phyloP scores from a whole-genome alignment of 1,140 invertebrate species.

The Idris sp. region DNA sequence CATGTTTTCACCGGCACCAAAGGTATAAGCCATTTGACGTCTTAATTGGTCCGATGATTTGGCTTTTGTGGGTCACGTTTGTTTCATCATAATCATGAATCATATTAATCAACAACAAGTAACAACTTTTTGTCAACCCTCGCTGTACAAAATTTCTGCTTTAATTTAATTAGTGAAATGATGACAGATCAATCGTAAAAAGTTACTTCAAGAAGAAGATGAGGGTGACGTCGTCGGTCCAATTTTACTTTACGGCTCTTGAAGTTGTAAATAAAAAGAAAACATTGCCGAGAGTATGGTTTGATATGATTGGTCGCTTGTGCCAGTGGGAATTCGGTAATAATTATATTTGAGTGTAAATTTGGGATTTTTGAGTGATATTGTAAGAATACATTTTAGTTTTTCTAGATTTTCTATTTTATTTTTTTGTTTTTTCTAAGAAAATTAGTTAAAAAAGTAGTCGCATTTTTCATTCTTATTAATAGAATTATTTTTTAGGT shows the following conservation, averaged over 20 bases:
- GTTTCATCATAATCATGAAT: background rate
- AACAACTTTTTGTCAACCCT: conserved; percentile 21
- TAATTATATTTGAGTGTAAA: too few relatives aligned
- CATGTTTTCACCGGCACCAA: conserved; percentile 50
- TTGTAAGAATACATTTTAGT: too few relatives aligned
- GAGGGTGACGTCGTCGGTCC: background rate
- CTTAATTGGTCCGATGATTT: conserved; percentile 71
- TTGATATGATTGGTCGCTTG: too few relatives aligned
- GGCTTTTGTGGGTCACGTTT: conserved; percentile 35
- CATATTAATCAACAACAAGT: conserved; percentile 17
- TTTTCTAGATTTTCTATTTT: too few relatives aligned
- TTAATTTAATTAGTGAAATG: conserved; percentile 48
- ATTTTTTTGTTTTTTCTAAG: too few relatives aligned
- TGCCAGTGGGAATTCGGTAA: too few relatives aligned
- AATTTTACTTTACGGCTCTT: conserved; percentile 2
- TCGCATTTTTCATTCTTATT: too few relatives aligned
- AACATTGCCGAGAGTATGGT: too few relatives aligned
- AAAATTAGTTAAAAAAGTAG: too few relatives aligned
- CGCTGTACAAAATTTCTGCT: conserved; percentile 25
- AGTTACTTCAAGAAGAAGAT: background rate
- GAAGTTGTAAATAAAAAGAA: conserved; percentile 1
- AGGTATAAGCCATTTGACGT: conserved; percentile 69
- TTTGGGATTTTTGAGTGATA: too few relatives aligned
- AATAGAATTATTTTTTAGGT: too few relatives aligned
- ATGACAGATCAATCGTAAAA: conserved; percentile 30